Evolutionary conservation across 2,113 vertebrate genomes (phyloP).

Genomic region (Rhagologus leucostigma): DNA sequence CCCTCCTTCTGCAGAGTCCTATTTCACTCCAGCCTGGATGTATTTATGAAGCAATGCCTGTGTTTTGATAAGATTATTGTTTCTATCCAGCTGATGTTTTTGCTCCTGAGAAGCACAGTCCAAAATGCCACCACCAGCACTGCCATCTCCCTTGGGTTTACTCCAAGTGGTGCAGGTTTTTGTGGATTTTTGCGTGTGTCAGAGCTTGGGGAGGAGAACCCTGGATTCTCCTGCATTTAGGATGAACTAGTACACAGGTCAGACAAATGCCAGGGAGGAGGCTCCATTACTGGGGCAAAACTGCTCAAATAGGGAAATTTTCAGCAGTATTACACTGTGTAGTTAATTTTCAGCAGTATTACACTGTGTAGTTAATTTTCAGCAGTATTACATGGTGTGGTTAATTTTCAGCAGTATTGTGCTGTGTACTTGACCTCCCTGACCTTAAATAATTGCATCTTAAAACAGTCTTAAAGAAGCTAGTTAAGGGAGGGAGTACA

Average conservation of each 20-base stretch:
- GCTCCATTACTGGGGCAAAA: neutral
- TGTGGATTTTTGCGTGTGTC: neutral
- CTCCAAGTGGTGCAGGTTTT: neutral
- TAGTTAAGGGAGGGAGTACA: neutral
- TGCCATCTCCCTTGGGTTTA: neutral
- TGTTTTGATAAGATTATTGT: neutral
- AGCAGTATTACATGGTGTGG: neutral
- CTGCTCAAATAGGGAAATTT: neutral
- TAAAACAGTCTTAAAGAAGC: slow-evolving; percentile 37
- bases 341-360: neutral
- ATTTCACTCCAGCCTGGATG: neutral
- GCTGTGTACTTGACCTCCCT: neutral
- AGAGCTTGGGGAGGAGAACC: neutral
- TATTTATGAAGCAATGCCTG: neutral
- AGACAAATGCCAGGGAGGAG: neutral
- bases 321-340: neutral
- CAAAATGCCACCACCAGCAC: neutral
- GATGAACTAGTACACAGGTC: neutral
- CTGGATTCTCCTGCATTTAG: neutral
- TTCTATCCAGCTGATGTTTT: neutral
- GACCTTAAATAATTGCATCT: slow-evolving; percentile 57
- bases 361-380: neutral
- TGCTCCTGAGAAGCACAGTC: neutral
- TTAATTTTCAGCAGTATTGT: neutral
- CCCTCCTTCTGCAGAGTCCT: neutral